phyloP scores from a whole-genome alignment of 2,797 vertebrate genomes.

The Passerculus sandwichensis region DNA sequence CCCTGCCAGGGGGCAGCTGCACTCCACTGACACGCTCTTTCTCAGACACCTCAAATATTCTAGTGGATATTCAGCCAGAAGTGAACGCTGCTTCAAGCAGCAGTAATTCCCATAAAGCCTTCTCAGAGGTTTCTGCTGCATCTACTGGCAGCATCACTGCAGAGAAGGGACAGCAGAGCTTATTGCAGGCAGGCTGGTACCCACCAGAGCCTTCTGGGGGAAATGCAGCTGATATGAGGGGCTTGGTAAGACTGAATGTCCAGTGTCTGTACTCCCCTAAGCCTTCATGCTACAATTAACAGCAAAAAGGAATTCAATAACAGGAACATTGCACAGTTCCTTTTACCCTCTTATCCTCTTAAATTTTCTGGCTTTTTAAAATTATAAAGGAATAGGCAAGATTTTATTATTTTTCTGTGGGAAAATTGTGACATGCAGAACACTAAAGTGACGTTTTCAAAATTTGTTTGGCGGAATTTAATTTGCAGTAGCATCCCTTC shows the following conservation, averaged over 20 bases:
- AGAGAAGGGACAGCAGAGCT: conserved; percentile 5
- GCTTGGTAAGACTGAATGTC: not conserved
- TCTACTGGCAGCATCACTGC: not conserved
- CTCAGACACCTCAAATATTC: conserved; percentile 27
- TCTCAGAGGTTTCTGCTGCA: conserved; percentile 30
- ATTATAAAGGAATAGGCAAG: not conserved
- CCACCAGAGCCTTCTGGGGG: conserved; percentile 1
- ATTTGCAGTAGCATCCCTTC: not conserved
- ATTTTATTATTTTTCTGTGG: not conserved
- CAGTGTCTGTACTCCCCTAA: not conserved
- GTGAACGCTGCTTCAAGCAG: conserved; percentile 36
- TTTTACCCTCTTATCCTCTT: not conserved
- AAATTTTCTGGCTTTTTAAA: not conserved
- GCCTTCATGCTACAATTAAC: not conserved
- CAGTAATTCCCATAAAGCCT: conserved; percentile 17
- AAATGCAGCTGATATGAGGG: not conserved
- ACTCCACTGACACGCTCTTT: not conserved
- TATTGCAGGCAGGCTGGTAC: not conserved
- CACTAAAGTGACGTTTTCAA: not conserved
- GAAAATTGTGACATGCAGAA: not conserved
- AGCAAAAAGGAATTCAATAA: not conserved
- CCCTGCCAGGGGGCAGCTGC: not conserved
- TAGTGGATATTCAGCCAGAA: conserved; percentile 25
- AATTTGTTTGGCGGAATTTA: not conserved
- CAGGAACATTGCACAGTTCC: not conserved